Percentiles rank a stretch among this genome's conserved stretches.
These are phyloP conservation scores for Hapalemur alaotrensis DNA, from an alignment of 2,797 vertebrate genomes.

Conservation along the genomic window DNA sequence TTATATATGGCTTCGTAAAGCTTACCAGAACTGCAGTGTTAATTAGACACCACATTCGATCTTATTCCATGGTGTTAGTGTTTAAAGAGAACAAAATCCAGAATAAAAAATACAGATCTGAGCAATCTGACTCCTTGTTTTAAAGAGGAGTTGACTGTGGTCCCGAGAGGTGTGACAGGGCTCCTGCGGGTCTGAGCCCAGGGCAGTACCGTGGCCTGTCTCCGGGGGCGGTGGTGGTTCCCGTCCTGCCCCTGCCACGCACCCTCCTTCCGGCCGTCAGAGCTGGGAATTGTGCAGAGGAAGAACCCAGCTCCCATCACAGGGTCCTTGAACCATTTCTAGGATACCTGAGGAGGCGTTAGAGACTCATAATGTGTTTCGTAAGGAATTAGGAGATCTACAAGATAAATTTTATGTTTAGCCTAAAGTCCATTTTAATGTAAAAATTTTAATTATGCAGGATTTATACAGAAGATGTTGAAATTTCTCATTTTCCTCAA, in stretches of 20 bases:
- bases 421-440: conserved; percentile 23
- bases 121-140: neutral
- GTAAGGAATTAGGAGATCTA: neutral
- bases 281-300: accelerated
- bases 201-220: accelerated
- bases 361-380: neutral
- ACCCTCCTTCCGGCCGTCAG: neutral
- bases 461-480: conserved; percentile 75
- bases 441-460: conserved; percentile 78
- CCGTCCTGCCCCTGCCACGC: neutral
- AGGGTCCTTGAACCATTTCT: neutral
- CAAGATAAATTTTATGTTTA: neutral
- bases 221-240: neutral
- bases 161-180: neutral
- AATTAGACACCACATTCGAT: neutral
- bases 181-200: neutral
- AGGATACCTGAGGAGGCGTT: neutral
- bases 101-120: neutral
- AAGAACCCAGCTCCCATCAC: neutral
- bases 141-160: neutral
- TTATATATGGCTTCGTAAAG: neutral
- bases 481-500: conserved; percentile 80
- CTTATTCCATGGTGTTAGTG: neutral
- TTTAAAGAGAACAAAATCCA: neutral
- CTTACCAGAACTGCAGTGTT: neutral